Base-by-base conservation (phyloP, 2,797 vertebrate species). In the Alcedo quadribrachys region DNA sequence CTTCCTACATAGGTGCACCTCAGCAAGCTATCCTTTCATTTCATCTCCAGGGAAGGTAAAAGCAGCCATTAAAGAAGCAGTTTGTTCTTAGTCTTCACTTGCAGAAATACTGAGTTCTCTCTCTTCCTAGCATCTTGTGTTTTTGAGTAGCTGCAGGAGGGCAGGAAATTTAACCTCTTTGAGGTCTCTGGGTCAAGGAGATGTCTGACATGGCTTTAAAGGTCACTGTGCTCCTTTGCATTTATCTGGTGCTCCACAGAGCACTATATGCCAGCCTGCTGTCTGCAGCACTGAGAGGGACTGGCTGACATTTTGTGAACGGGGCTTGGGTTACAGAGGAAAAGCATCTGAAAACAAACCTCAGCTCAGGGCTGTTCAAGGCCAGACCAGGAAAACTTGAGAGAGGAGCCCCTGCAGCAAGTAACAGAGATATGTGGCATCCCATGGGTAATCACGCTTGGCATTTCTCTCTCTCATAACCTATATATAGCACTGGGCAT, bases 131-230 rank as follows among this genome's bases (percentile, higher is more conserved):
- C n/a, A 12, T 24, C 68, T 73, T 16, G 0, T 65, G 45, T 62
- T 91, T 71, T 82, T 63, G 40, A 61, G 50, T 66, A 62, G 76
- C 69, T 71, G 76, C 32, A 46, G 66, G 46, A 89, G 40, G 20
- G 85, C 76, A 87, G 73, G 76, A 69, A 87, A 67, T 87, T 24
- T 19, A 90, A 91, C 85, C 65, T 90, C 82, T 89, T 82, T 40
- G 92, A 97, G 95, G 90, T 95, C 96, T 94, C 71, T 92, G 91
- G 96, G 96, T 97, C 96, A 97, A 95, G 96, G 94, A 91, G 89
- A 95, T 3, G 3, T 96, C 91, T 96, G 96, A 97, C 92, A 60
- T 32, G 77, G 92, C 89, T 97, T 95, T 97, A 97, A 97, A 98
- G 97, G 97, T 97, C 97, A 95, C 84, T 0, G 8, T 81, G 96